Evolutionary conservation across 2,797 vertebrate genomes (phyloP), one percentile per base, ranked within the genome.

Genomic region (Peromyscus nudipes): DNA sequence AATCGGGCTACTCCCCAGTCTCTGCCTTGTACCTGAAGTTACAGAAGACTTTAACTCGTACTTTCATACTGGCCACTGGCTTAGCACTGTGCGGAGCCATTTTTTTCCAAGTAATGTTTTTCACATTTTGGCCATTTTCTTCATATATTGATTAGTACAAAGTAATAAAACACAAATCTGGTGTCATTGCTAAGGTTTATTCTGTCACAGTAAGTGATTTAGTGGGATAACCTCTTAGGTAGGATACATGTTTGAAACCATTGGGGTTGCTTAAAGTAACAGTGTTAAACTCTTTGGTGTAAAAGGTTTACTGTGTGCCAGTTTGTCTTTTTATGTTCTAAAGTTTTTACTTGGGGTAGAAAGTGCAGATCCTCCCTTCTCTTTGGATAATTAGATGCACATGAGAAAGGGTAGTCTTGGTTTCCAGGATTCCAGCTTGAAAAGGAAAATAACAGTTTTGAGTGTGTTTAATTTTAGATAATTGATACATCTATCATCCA

Each of bases 401-500:
- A 40, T 91, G 21, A 94, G 27, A n/a, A 67, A 52, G 11, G 11
- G 40, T 27, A 29, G 40, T 71, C 11, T 91, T 49, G 46, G 60
- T 89, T 79, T 46, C 52, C 34, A 92, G 27, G 25, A 94, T 76
- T 87, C 67, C 40, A 46, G 0, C 34, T 69, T 60, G 37, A 69
- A 94, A 93, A 91, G 16, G 57, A 49, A 87, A 94, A 37, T 76
- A 13, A 75, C 40, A 69, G 21, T 91, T 88, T 77, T 76, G 27
- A 77, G 23, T 82, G 65, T 79, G 21, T 75, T 57, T 49, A 67
- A 40, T 82, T 81, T 91, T 83, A 34, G 14, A 60, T 46, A 25
- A 25, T 40, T 77, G 71, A 21, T 73, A 49, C 3, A 76, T 55
- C 27, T 23, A 62, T 46, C 60, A 64, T 55, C 46, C 19, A 67